Base-by-base conservation (phyloP, 2,797 vertebrate genomes). In the Neopelma chrysocephalum region DNA sequence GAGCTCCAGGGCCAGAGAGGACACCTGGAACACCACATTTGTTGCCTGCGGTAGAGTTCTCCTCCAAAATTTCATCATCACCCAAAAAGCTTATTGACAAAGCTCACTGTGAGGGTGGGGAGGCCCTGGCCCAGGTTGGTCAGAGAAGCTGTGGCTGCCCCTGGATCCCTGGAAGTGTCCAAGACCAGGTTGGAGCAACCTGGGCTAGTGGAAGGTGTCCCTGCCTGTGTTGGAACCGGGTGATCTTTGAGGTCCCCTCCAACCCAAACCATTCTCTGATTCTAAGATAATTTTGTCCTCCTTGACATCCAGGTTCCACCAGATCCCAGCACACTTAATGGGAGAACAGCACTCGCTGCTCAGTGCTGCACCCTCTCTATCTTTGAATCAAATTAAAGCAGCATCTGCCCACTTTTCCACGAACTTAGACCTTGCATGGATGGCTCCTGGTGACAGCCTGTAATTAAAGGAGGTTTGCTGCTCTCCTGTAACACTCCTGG, bases 171-270 rank as follows among this genome's bases (percentile, higher is more conserved):
- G 76, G 32, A 29, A 58, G 7, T 25, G 76, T 3, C n/a, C 51
- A 58, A 25, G 22, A 50, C 36, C 66, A 27, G 36, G 18, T 0
- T 50, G 27, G 75, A 50, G 26, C 32, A 8, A 0, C 32, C 32
- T 20, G 43, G 18, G 32, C 21, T 15, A 4, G 54, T 34, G 54
- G 32, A 22, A 57, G 54, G 54, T 57, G 54, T 57, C 32, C 21
- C 32, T 57, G 54, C n/a, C 18, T 27, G 15, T 38, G 3, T 40
- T 48, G 56, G 40, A n/a, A 54, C 31, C 29, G 25, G 25, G 26
- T 31, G 48, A n/a, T 47, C 47, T 47, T 47, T 17, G 18, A 70
- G 10, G 31, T 26, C 36, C 43, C 5, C 51, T 58, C 51, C 51
- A 72, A 38, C 3, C 15, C 68, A 3, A 87, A 36, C 32, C 51